phyloP scores from a whole-genome alignment of 1,140 invertebrate genomes.

The Aricia agestis region DNA sequence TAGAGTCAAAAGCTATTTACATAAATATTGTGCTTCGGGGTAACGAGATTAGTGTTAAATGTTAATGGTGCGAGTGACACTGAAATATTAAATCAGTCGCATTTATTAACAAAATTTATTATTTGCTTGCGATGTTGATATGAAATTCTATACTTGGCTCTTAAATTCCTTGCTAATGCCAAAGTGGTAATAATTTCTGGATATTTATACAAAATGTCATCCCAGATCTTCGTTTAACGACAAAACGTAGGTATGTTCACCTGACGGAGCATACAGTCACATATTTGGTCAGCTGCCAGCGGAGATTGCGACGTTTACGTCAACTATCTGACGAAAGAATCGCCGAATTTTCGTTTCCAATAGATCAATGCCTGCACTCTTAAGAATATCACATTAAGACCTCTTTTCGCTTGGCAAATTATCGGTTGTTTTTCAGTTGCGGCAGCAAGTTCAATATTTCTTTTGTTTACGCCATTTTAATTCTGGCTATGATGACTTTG shows the following conservation, averaged over 20 bases:
- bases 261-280: slow-evolving; percentile 24
- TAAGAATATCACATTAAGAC: neutral
- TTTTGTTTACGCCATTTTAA: slow-evolving; percentile 8
- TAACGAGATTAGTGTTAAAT: no score
- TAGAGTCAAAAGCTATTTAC: no score
- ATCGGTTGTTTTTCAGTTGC: neutral
- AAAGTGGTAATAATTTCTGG: no score
- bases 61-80: no score
- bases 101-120: no score
- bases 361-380: slow-evolving; percentile 15
- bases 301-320: slow-evolving; percentile 25
- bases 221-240: neutral
- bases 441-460: slow-evolving; percentile 10
- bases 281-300: slow-evolving; percentile 41
- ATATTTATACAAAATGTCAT: no score
- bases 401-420: neutral
- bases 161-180: no score
- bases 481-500: neutral
- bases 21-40: no score
- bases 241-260: slow-evolving; percentile 18
- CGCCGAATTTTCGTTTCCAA: slow-evolving; percentile 20
- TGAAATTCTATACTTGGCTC: no score
- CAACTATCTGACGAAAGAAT: slow-evolving; percentile 15
- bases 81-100: no score
- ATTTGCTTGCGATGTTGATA: no score